phyloP scores from a whole-genome alignment of 2,113 vertebrate genomes.

The Megaleporinus macrocephalus region DNA sequence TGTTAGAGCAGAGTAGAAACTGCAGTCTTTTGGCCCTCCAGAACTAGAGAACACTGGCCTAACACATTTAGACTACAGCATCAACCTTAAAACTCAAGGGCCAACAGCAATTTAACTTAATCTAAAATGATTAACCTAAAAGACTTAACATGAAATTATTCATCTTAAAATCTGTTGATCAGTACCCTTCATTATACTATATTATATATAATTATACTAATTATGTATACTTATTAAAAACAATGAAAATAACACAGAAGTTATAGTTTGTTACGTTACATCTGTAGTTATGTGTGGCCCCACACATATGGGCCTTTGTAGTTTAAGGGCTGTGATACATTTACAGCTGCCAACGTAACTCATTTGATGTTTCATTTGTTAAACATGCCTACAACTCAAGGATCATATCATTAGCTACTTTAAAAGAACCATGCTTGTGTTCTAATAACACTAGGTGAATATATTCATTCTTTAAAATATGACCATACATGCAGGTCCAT shows the following conservation, averaged over 20 bases:
- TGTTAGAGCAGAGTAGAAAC: background rate
- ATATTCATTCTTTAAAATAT: background rate
- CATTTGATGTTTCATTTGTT: background rate
- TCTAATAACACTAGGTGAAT: background rate
- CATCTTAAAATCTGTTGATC: too few relatives aligned
- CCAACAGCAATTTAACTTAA: background rate
- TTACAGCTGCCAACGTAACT: too few relatives aligned
- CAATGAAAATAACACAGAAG: too few relatives aligned
- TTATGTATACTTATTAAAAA: too few relatives aligned
- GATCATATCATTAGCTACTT: background rate
- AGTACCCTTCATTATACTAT: too few relatives aligned
- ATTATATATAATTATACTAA: too few relatives aligned
- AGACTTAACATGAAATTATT: background rate
- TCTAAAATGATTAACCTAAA: background rate
- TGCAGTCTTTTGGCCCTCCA: background rate
- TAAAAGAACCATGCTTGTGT: background rate
- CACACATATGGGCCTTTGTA: too few relatives aligned
- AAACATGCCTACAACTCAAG: background rate
- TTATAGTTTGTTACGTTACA: too few relatives aligned
- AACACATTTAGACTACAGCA: background rate
- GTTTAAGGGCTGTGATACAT: too few relatives aligned
- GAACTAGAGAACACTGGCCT: background rate
- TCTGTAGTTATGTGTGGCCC: too few relatives aligned
- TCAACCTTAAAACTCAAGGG: background rate
- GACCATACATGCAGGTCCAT: background rate